These are phyloP conservation scores for Panagrolaimus sp. DNA, from an alignment of 1,140 invertebrate species.

Conservation along the genomic window DNA sequence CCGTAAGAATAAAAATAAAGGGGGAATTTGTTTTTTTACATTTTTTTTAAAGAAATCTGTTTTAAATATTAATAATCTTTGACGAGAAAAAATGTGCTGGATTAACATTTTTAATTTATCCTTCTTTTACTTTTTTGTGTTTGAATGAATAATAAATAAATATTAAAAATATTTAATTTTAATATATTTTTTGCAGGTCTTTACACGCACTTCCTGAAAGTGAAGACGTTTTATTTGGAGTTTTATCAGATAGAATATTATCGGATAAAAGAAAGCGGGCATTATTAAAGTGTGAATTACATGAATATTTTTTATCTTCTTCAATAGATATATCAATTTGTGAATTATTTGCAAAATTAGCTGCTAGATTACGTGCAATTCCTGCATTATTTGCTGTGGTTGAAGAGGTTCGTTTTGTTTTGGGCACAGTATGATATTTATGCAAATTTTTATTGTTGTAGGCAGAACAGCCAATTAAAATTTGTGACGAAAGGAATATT, in stretches of 20 bases:
- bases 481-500: slow-evolving; percentile 54
- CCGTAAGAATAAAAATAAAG: too few relatives aligned
- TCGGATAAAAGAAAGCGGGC: slow-evolving; percentile 33
- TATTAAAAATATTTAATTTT: too few relatives aligned
- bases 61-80: too few relatives aligned
- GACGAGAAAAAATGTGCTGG: too few relatives aligned
- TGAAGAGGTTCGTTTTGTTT: slow-evolving; percentile 43
- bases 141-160: too few relatives aligned
- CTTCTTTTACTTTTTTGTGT: too few relatives aligned
- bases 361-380: slow-evolving; percentile 50
- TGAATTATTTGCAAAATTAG: slow-evolving; percentile 51
- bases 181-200: slow-evolving; percentile 33
- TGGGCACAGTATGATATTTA: neutral
- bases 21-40: too few relatives aligned
- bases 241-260: slow-evolving; percentile 30
- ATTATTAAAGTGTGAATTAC: neutral
- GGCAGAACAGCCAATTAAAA: slow-evolving; percentile 59
- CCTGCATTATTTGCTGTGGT: slow-evolving; percentile 57
- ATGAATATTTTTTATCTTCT: slow-evolving; percentile 21
- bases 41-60: too few relatives aligned
- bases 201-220: slow-evolving; percentile 29
- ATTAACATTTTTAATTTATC: too few relatives aligned
- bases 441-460: slow-evolving; percentile 19
- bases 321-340: slow-evolving; percentile 46
- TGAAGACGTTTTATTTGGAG: slow-evolving; percentile 41